A percentile compares a stretch with the other conserved stretches of the same genome.
Conservation (phyloP, 2,888 invertebrate genomes). For the Lymantria dispar region DNA sequence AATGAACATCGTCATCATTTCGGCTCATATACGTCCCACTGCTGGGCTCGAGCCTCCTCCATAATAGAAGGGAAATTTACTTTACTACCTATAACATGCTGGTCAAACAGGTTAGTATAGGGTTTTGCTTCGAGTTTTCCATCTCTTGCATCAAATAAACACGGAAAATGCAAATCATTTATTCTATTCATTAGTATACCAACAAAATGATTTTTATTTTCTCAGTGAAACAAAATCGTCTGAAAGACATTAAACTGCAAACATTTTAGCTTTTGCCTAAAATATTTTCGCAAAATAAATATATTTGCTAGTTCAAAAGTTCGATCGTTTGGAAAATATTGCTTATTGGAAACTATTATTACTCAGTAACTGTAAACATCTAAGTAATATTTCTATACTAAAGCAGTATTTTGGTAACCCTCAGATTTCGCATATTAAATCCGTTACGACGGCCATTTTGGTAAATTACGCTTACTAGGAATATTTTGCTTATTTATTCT, state of each 20-base stretch:
- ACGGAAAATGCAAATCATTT: too few species aligned
- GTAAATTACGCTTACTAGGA: constrained; percentile 14
- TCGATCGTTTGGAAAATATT: constrained; percentile 55
- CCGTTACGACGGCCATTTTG: constrained; percentile 18
- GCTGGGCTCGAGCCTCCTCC: too few species aligned
- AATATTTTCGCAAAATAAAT: constrained; percentile 39
- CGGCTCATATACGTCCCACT: too few species aligned
- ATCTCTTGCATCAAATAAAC: too few species aligned
- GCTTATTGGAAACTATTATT: constrained; percentile 64
- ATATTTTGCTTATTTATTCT: not conserved
- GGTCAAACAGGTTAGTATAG: too few species aligned
- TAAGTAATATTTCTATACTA: constrained; percentile 44
- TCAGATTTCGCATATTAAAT: constrained; percentile 23
- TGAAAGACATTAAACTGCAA: constrained; percentile 6
- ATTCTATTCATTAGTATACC: too few species aligned
- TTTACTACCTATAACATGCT: too few species aligned
- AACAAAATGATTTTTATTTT: not conserved
- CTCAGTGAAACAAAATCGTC: not conserved
- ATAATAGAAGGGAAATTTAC: too few species aligned
- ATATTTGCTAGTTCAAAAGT: constrained; percentile 47
- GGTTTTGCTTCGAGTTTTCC: too few species aligned
- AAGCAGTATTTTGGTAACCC: constrained; percentile 30
- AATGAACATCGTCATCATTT: too few species aligned
- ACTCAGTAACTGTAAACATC: constrained; percentile 42
- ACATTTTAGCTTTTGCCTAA: constrained; percentile 16